These are phyloP conservation scores for Sinocyclocheilus rhinocerous DNA, from an alignment of 2,113 vertebrate genomes.

Conservation along the genomic window DNA sequence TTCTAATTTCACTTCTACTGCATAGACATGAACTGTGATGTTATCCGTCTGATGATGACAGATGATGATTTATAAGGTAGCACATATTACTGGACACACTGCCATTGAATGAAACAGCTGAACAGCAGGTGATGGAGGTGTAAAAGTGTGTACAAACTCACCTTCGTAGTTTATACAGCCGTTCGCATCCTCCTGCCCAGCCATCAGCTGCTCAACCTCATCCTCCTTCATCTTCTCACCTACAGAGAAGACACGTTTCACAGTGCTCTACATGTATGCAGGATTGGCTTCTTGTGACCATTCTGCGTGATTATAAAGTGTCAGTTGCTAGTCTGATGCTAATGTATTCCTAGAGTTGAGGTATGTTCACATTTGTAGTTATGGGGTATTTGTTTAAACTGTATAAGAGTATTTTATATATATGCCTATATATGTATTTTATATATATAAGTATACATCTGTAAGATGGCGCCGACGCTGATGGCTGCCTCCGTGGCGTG, in stretches of 20 bases:
- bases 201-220: constrained; percentile 82
- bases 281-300: neutral
- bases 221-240: constrained; percentile 82
- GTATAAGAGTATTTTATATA: too few species aligned
- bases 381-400: too few species aligned
- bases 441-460: too few species aligned
- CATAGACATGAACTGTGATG: neutral
- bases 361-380: too few species aligned
- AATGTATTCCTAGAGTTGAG: neutral
- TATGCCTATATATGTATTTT: too few species aligned
- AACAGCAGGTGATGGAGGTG: neutral
- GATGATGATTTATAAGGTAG: neutral
- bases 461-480: too few species aligned
- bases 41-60: neutral
- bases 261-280: too few species aligned
- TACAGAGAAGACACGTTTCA: constrained; percentile 43
- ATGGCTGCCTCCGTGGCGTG: too few species aligned
- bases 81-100: neutral
- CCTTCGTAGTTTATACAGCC: constrained; percentile 84
- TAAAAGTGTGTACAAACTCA: constrained; percentile 4
- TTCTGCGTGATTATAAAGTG: neutral
- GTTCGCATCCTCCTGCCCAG: constrained; percentile 80
- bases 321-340: neutral
- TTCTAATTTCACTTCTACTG: neutral
- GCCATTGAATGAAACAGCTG: neutral